phyloP scores from a whole-genome alignment of 2,797 vertebrate genomes.

The Tragopan temminckii region DNA sequence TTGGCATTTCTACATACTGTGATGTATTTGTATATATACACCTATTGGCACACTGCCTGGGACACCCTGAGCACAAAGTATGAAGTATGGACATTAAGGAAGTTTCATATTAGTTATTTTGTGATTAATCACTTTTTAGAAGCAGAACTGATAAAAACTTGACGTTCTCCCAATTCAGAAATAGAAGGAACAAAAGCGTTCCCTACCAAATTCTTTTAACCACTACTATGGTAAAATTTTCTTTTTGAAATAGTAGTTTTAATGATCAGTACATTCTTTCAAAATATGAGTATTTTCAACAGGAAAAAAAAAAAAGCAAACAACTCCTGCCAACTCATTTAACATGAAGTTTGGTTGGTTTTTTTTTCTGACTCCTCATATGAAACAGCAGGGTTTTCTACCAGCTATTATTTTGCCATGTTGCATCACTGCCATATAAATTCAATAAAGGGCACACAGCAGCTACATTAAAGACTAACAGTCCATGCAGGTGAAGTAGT shows the following conservation, averaged over 20 bases:
- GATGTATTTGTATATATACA: not conserved
- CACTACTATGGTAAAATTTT: not conserved
- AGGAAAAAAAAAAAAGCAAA: not conserved
- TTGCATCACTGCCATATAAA: not conserved
- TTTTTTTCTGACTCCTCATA: not conserved
- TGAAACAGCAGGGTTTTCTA: not conserved
- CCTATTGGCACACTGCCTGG: not conserved
- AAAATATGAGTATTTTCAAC: not conserved
- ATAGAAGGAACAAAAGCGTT: not conserved
- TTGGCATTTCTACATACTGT: not conserved
- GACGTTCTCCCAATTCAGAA: not conserved
- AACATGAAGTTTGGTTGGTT: not conserved
- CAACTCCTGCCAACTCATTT: not conserved
- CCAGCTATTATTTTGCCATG: not conserved
- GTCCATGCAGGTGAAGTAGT: not conserved
- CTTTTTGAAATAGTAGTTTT: not conserved
- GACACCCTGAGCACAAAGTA: not conserved
- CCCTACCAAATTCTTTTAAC: not conserved
- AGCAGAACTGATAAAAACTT: not conserved
- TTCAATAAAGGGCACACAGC: not conserved
- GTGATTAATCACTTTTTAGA: not conserved
- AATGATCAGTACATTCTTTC: not conserved
- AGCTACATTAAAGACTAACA: conserved; percentile 13
- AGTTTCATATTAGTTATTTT: not conserved
- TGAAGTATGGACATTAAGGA: not conserved